Conservation (phyloP, 2,797 vertebrate genomes). For the Clarias fuscus region DNA sequence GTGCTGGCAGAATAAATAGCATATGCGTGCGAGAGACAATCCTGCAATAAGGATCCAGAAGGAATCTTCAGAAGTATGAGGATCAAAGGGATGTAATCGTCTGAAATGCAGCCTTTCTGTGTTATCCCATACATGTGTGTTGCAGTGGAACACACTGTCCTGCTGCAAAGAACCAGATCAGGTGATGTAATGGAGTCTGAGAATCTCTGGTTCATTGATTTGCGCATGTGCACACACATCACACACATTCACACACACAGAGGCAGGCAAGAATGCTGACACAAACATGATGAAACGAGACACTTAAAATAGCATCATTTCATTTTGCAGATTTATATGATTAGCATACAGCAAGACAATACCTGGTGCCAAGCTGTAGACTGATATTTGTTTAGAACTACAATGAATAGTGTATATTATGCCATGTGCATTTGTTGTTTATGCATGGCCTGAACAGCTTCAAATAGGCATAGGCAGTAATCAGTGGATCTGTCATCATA, state of each 20-base stretch:
- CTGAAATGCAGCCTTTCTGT: neutral
- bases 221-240: neutral
- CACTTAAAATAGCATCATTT: neutral
- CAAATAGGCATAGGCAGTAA: neutral
- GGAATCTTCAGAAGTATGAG: neutral
- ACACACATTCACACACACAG: neutral
- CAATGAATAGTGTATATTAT: neutral
- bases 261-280: neutral
- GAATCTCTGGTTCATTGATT: slow-evolving; percentile 16
- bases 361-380: neutral
- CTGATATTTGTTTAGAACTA: neutral
- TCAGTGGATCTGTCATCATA: neutral
- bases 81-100: neutral
- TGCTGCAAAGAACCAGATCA: slow-evolving; percentile 8
- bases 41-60: neutral
- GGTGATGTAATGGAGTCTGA: slow-evolving; percentile 37
- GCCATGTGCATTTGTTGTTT: neutral
- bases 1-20: neutral
- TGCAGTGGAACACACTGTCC: slow-evolving; percentile 13
- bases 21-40: neutral
- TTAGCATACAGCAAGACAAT: neutral
- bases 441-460: neutral
- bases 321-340: neutral
- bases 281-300: neutral
- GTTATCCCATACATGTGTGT: neutral